phyloP scores from a whole-genome alignment of 2,797 vertebrate genomes.

The Rousettus madagascariensis region DNA sequence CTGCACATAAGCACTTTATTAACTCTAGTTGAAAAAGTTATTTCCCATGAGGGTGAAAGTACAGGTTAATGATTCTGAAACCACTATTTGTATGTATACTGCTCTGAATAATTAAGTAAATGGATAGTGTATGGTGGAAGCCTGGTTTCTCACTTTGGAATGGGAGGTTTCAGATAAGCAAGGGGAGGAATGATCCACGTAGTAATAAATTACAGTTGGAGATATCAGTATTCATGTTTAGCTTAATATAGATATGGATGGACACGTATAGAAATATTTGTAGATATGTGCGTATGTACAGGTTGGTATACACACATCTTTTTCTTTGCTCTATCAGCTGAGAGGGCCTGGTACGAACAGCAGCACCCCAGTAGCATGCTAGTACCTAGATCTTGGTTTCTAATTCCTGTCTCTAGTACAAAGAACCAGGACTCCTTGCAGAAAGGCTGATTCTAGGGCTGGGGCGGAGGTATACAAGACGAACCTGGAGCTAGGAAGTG shows the following conservation, averaged over 20 bases:
- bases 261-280: neutral
- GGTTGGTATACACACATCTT: neutral
- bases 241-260: neutral
- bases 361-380: neutral
- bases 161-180: neutral
- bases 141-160: neutral
- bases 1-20: neutral
- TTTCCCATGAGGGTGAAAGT: neutral
- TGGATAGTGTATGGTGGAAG: neutral
- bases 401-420: neutral
- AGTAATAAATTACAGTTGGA: neutral
- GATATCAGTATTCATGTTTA: neutral
- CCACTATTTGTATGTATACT: neutral
- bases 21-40: neutral
- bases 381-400: neutral
- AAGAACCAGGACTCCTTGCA: neutral
- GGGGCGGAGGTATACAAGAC: neutral
- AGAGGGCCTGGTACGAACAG: neutral
- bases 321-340: neutral
- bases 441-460: neutral
- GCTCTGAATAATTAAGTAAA: neutral
- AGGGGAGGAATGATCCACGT: too few species aligned
- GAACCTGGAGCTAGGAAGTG: neutral
- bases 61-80: neutral
- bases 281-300: neutral